These are phyloP conservation scores for Drosophila kuntzei DNA, from an alignment of 2,888 invertebrate species.

Conservation along the genomic window DNA sequence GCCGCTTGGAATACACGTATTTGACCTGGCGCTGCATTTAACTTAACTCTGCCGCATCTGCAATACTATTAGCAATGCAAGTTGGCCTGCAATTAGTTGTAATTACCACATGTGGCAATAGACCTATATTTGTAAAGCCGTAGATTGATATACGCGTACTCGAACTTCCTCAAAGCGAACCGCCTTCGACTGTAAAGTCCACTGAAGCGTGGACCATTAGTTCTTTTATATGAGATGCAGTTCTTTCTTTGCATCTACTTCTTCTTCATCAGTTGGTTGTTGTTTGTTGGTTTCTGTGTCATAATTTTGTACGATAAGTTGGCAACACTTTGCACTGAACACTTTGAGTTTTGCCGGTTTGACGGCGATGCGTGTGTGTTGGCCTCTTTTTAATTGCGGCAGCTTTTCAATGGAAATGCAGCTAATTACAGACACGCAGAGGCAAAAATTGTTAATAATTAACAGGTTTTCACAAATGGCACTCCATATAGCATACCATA, in stretches of 20 bases:
- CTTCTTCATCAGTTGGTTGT: conserved; percentile 14
- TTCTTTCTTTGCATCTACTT: background rate
- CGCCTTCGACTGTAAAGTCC: conserved; percentile 13
- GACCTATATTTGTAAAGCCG: conserved; percentile 18
- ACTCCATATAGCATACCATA: conserved; percentile 24
- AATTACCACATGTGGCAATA: conserved; percentile 50
- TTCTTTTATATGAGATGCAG: conserved; percentile 27
- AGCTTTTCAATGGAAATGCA: conserved; percentile 78
- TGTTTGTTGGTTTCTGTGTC: conserved; percentile 60
- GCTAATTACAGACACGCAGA: conserved; percentile 79
- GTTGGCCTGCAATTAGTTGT: conserved; percentile 43
- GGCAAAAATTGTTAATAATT: conserved; percentile 81
- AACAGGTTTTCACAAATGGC: conserved; percentile 74
- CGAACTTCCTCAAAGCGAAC: conserved; percentile 39
- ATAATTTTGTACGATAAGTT: conserved; percentile 82
- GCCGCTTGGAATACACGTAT: background rate
- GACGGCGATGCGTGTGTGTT: conserved; percentile 45
- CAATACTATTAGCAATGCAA: conserved; percentile 26
- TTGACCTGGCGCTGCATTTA: conserved; percentile 1
- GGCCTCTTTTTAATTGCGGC: conserved; percentile 69
- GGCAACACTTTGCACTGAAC: conserved; percentile 78
- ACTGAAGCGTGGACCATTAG: conserved; percentile 52
- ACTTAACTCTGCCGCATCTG: conserved; percentile 17
- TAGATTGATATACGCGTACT: conserved; percentile 19
- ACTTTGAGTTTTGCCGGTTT: conserved; percentile 58